Base-by-base conservation (phyloP, 2,888 invertebrate species). In the Nomada fabriciana region DNA sequence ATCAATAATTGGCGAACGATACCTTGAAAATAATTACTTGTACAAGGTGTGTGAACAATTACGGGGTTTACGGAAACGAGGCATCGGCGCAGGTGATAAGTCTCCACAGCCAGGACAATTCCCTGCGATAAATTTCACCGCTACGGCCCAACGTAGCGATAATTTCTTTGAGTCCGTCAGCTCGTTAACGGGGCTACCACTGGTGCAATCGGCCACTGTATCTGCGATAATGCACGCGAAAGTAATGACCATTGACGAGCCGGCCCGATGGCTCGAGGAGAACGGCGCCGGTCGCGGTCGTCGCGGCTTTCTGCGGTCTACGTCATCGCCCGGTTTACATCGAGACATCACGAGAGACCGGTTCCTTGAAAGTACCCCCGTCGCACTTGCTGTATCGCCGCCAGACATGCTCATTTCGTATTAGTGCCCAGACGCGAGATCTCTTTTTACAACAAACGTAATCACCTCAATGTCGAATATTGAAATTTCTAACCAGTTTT, bases 321-420 rank as follows among this genome's bases (percentile, higher is more conserved):
- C 91, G 92, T 92, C 92, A 92, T 91, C 92, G 90, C 90, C 86
- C 83, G 86, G 88, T 91, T 90, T 91, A 88, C 87, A 85, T 79
- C 84, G 81, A 72, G 81, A 76, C 85, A 78, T 89, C 87, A 76
- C 80, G 75, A 70, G 74, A 65, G 80, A 87, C 89, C 84, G 89
- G 88, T 89, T 88, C 82, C 77, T 59, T 43, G 72, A 73, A 77
- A 80, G 72, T 67, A 42, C 60, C 72, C 68, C 70, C 77, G 59
- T 76, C 36, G 36, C 36, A 36, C 7, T 23, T 20, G 50, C 23
- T 47, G 50, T 60, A 20, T 57, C 43, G 25, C 55, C 61, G 55
- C 42, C 25, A 53, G 59, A 43, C 63, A 23, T 20, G 52, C 36
- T 52, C 61, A 18, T 52, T 61, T 36, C n/a, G 57, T 61, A 61